phyloP scores from a whole-genome alignment of 1,140 invertebrate species.

The Helicoverpa zea region DNA sequence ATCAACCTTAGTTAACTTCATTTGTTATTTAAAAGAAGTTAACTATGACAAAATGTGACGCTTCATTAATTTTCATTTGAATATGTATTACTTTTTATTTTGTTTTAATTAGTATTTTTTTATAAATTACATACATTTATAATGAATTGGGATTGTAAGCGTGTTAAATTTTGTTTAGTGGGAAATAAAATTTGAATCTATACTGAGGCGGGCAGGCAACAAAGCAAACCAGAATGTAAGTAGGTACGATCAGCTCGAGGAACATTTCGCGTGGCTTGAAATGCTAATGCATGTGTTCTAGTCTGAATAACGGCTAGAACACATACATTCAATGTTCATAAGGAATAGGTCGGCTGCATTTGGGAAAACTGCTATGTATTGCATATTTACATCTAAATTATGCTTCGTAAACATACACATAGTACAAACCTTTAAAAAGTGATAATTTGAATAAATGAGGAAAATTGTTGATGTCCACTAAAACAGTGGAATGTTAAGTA shows the following conservation, averaged over 20 bases:
- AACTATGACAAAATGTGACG: constrained; percentile 1
- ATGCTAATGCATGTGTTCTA: constrained; percentile 16
- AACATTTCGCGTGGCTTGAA: constrained; percentile 39
- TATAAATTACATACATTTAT: background rate
- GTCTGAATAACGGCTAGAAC: background rate
- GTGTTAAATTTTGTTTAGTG: background rate
- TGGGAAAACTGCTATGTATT: constrained; percentile 12
- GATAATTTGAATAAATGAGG: constrained; percentile 2
- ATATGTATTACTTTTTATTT: constrained; percentile 5
- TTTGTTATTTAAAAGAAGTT: constrained; percentile 36
- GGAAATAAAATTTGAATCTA: constrained; percentile 22
- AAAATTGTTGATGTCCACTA: constrained; percentile 39
- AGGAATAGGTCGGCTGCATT: constrained; percentile 21
- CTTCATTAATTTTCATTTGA: constrained; percentile 34
- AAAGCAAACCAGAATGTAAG: background rate
- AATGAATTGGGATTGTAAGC: background rate
- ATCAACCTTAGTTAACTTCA: constrained; percentile 60
- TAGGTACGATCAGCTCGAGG: background rate
- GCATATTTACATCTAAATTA: constrained; percentile 18
- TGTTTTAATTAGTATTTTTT: background rate
- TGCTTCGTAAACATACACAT: constrained; percentile 22
- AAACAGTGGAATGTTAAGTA: constrained; percentile 31
- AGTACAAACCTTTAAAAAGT: background rate
- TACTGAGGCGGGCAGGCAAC: constrained; percentile 5
- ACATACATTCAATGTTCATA: constrained; percentile 20